Evolutionary conservation across 2,113 vertebrate genomes (phyloP).

Genomic region (Philantomba maxwellii): DNA sequence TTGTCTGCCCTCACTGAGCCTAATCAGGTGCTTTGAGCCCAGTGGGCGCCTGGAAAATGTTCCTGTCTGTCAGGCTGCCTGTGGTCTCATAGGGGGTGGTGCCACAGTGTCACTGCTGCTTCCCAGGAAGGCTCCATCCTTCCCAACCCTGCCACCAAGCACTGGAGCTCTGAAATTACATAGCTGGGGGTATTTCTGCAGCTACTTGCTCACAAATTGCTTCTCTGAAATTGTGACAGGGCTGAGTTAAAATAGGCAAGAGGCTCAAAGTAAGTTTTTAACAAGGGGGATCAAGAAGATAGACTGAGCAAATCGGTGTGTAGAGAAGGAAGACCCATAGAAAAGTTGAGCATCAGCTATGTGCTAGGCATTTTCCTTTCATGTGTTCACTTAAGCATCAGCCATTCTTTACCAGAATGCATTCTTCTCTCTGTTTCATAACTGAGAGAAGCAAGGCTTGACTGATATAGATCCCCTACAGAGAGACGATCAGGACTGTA

Average conservation of each 20-base stretch:
- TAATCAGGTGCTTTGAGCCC: neutral
- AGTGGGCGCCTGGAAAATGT: neutral
- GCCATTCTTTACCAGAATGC: neutral
- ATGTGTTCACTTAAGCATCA: neutral
- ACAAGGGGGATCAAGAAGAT: neutral
- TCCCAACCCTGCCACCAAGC: neutral
- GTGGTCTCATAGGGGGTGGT: neutral
- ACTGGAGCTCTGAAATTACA: neutral
- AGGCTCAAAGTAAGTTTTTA: neutral
- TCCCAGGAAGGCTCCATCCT: neutral
- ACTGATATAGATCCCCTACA: neutral
- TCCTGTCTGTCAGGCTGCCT: neutral
- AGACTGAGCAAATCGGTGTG: neutral
- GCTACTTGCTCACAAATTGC: neutral
- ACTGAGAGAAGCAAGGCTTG: neutral
- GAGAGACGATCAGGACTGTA: neutral
- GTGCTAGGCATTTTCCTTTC: neutral
- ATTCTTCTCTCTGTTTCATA: neutral
- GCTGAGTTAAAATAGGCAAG: neutral
- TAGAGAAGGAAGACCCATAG: neutral
- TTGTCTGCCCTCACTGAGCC: neutral
- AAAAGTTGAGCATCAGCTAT: neutral
- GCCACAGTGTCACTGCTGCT: neutral
- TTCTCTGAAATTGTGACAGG: neutral
- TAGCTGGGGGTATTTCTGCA: neutral